Evolutionary conservation across 1,140 invertebrate genomes (phyloP).

Genomic region (Conopomorpha cramerella): DNA sequence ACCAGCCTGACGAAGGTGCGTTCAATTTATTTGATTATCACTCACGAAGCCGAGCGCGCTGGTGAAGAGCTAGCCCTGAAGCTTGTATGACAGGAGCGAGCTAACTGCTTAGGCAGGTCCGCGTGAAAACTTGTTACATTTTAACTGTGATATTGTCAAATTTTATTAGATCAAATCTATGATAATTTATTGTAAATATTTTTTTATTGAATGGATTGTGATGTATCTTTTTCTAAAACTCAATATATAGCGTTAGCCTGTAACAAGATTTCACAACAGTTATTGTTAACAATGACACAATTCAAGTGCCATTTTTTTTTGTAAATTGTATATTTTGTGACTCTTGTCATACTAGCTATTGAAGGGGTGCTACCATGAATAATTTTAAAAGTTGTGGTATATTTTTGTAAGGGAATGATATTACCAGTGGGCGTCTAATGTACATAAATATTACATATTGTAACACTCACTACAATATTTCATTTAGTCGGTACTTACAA

Average conservation of each 20-base stretch:
- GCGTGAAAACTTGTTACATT: conserved; percentile 59
- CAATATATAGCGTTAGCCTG: conserved; percentile 52
- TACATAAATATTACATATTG: conserved; percentile 53
- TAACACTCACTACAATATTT: conserved; percentile 60
- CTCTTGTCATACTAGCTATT: conserved; percentile 62
- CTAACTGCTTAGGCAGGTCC: conserved; percentile 32
- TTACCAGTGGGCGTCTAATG: conserved; percentile 58
- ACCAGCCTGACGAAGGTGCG: conserved; percentile 61
- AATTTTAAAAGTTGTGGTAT: conserved; percentile 61
- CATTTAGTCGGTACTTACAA: conserved; percentile 55
- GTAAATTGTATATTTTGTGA: conserved; percentile 58
- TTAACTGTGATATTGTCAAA: conserved; percentile 59
- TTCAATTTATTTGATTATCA: conserved; percentile 62
- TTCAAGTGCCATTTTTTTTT: conserved; percentile 60
- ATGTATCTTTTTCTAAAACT: conserved; percentile 47
- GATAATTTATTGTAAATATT: conserved; percentile 48
- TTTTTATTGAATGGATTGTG: conserved; percentile 46
- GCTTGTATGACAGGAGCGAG: conserved; percentile 63
- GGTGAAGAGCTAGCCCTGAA: conserved; percentile 62
- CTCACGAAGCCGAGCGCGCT: conserved; percentile 61
- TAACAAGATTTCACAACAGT: conserved; percentile 59
- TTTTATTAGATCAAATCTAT: conserved; percentile 57
- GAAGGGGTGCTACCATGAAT: conserved; percentile 63
- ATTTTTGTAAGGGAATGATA: conserved; percentile 56
- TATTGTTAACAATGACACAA: conserved; percentile 51